Conservation (phyloP, 1,140 invertebrate species). For the Papilio polyxenes region DNA sequence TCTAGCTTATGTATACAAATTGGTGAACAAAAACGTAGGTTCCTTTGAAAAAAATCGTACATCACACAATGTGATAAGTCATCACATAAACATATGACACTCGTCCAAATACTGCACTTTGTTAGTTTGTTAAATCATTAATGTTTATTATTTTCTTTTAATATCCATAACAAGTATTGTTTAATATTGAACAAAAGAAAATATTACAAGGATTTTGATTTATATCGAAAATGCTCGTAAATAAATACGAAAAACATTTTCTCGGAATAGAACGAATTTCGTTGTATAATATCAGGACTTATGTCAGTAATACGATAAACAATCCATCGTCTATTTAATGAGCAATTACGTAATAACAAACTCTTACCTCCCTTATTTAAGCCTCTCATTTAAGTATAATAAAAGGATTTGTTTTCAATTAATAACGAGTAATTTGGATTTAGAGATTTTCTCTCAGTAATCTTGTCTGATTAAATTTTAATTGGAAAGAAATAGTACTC, state of each 20-base stretch:
- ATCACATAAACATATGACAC: neutral
- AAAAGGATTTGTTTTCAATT: neutral
- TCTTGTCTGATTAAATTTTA: neutral
- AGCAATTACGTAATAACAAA: constrained; percentile 8
- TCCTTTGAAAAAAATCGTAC: neutral
- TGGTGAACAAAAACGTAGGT: neutral
- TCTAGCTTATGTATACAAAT: neutral
- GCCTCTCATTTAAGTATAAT: neutral
- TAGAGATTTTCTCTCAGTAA: neutral
- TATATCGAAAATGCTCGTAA: neutral
- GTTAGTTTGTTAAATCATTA: neutral
- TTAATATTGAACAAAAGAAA: neutral
- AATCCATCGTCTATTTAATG: constrained; percentile 15
- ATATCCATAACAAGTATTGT: neutral
- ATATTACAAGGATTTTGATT: neutral
- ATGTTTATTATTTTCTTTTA: neutral
- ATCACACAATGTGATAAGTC: neutral
- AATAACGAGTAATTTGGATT: neutral
- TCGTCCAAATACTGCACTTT: neutral
- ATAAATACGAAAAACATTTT: neutral
- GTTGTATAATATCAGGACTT: neutral
- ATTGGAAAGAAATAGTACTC: neutral
- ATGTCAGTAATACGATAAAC: neutral
- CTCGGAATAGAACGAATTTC: neutral
- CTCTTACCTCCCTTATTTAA: neutral